These are phyloP conservation scores for Neosilurus mollespiculum DNA, from an alignment of 2,797 vertebrate species.

Conservation along the genomic window DNA sequence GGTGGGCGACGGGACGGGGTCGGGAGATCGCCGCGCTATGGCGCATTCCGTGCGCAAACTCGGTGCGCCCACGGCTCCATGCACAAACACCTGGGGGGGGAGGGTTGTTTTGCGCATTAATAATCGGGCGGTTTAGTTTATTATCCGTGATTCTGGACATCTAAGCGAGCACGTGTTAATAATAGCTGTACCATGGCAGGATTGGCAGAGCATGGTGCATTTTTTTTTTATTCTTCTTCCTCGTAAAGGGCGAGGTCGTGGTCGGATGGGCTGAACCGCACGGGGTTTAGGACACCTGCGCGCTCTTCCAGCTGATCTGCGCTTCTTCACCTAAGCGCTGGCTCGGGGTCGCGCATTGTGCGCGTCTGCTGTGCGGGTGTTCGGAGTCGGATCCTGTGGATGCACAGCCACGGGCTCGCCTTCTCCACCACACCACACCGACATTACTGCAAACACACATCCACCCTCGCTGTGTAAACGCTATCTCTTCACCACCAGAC, in stretches of 20 bases:
- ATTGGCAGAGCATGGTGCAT: not conserved
- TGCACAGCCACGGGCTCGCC: constrained; percentile 2
- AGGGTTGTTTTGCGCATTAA: not conserved
- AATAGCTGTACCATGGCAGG: not conserved
- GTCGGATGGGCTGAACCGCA: constrained; percentile 19
- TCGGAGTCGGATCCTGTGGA: not conserved
- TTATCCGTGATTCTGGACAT: not conserved
- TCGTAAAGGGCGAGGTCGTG: constrained; percentile 34
- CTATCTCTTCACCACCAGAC: not conserved
- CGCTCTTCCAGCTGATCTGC: not conserved
- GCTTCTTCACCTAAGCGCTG: too few species aligned
- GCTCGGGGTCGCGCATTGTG: not conserved
- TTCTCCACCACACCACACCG: not conserved
- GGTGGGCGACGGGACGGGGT: constrained; percentile 36
- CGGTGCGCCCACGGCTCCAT: not conserved
- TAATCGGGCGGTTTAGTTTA: not conserved
- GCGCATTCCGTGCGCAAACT: constrained; percentile 38
- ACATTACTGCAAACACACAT: not conserved
- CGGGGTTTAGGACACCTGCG: not conserved
- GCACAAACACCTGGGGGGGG: not conserved
- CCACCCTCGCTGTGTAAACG: not conserved
- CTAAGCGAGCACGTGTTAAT: constrained; percentile 6
- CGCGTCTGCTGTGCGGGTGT: constrained; percentile 16
- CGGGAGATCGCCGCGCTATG: constrained; percentile 26
- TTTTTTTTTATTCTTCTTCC: not conserved